Percentiles rank a stretch among this genome's conserved stretches.
These are phyloP conservation scores for Phalacrocorax aristotelis DNA, from an alignment of 2,113 vertebrate species.

Conservation along the genomic window DNA sequence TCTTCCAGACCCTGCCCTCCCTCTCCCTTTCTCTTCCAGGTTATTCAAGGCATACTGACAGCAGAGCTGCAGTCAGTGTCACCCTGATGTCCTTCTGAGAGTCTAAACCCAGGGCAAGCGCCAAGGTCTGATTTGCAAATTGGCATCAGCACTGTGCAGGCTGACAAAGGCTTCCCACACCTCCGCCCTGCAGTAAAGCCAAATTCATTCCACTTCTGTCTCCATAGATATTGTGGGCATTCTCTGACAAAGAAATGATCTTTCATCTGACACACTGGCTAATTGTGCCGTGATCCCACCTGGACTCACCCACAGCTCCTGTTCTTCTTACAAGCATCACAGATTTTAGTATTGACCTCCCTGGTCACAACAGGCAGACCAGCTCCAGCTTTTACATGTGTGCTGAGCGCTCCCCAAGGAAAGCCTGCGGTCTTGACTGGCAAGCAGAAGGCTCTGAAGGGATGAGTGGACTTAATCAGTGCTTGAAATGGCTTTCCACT, in stretches of 20 bases:
- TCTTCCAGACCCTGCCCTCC: background rate
- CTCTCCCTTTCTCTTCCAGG: background rate
- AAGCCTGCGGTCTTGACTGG: background rate
- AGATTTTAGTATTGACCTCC: background rate
- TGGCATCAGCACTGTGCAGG: background rate
- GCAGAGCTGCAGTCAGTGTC: background rate
- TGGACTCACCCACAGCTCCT: background rate
- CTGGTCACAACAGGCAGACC: background rate
- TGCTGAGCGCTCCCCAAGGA: background rate
- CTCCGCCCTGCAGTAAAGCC: accelerated
- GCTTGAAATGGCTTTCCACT: background rate
- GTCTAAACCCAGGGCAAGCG: background rate
- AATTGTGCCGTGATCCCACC: accelerated
- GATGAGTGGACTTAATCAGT: background rate
- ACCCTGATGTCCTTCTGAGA: background rate
- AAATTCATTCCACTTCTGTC: background rate
- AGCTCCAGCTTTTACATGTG: background rate
- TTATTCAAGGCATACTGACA: background rate
- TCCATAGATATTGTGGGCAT: background rate
- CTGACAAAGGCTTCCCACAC: background rate
- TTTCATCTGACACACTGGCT: background rate
- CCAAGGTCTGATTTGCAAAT: background rate
- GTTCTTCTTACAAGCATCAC: background rate
- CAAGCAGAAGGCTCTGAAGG: background rate
- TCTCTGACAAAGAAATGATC: background rate